Conservation (phyloP, 2,113 vertebrate genomes). For the Thamnaconus septentrionalis region DNA sequence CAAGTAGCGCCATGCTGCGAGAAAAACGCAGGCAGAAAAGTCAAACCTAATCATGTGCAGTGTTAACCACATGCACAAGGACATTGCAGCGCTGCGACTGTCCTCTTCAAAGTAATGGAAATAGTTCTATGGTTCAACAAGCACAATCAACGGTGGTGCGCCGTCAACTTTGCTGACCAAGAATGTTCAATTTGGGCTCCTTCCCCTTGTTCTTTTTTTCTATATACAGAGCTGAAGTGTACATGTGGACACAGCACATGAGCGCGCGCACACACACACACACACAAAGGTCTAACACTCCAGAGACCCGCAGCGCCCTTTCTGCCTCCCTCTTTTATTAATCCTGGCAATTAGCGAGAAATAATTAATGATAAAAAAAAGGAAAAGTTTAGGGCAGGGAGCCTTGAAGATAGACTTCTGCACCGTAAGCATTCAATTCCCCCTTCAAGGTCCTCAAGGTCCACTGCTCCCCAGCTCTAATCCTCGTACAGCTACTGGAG, state of each 20-base stretch:
- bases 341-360: constrained; percentile 75
- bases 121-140: constrained; percentile 56
- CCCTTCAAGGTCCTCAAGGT: constrained; percentile 70
- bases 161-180: constrained; percentile 53
- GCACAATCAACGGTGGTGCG: constrained; percentile 43
- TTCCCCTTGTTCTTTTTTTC: constrained; percentile 30
- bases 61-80: constrained; percentile 41
- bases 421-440: constrained; percentile 72
- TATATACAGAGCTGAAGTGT: constrained; percentile 14
- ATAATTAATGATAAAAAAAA: constrained; percentile 74
- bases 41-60: constrained; percentile 34
- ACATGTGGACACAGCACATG: constrained; percentile 1
- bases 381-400: constrained; percentile 66
- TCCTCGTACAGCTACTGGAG: constrained; percentile 50
- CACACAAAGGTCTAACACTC: constrained; percentile 44
- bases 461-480: constrained; percentile 59
- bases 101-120: constrained; percentile 56
- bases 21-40: constrained; percentile 3
- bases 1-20: not conserved
- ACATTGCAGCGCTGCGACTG: constrained; percentile 37
- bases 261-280: constrained; percentile 19
- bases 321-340: constrained; percentile 55
- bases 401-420: constrained; percentile 73
- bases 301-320: constrained; percentile 53
- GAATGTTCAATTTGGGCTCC: constrained; percentile 48